Percentiles rank a stretch among this genome's conserved stretches.
These are phyloP conservation scores for Leucophora obtusa DNA, from an alignment of 2,888 invertebrate genomes.

Conservation along the genomic window DNA sequence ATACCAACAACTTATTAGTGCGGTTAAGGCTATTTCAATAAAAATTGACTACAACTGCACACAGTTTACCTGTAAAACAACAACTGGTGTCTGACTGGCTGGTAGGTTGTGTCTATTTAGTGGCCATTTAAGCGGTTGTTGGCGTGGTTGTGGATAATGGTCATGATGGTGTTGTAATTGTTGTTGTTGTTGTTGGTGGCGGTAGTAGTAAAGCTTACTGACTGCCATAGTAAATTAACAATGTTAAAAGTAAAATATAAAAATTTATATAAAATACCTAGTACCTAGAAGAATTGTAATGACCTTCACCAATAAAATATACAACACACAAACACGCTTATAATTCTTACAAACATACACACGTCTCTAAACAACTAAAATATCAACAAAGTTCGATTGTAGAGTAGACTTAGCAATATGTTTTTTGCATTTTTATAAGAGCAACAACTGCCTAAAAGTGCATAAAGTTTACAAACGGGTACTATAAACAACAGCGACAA, in stretches of 20 bases:
- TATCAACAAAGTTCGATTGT: conserved; percentile 5
- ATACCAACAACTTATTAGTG: conserved; percentile 28
- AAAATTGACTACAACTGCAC: too few relatives aligned
- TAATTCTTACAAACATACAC: neutral
- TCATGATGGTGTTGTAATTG: neutral
- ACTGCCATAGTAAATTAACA: conserved; percentile 23
- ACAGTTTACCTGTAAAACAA: neutral
- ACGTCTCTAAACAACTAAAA: neutral
- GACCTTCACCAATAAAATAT: conserved; percentile 50
- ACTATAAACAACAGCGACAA: neutral
- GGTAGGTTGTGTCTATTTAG: neutral
- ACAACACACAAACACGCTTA: conserved; percentile 9
- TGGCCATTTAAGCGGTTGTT: neutral
- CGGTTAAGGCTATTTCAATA: conserved; percentile 33
- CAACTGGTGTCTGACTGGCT: conserved; percentile 1
- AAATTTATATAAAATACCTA: neutral
- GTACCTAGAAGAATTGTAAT: conserved; percentile 40
- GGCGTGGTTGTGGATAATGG: neutral
- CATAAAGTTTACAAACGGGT: neutral
- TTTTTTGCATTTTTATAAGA: neutral
- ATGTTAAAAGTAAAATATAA: conserved; percentile 21
- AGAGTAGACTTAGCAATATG: neutral
- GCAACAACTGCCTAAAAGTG: neutral
- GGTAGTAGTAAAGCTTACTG: conserved; percentile 4
- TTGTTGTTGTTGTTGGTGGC: conserved; percentile 17